Evolutionary conservation across 1,140 invertebrate genomes (phyloP), one percentile per base, ranked within the genome.

Genomic region (Hylyphantes graminicola): DNA sequence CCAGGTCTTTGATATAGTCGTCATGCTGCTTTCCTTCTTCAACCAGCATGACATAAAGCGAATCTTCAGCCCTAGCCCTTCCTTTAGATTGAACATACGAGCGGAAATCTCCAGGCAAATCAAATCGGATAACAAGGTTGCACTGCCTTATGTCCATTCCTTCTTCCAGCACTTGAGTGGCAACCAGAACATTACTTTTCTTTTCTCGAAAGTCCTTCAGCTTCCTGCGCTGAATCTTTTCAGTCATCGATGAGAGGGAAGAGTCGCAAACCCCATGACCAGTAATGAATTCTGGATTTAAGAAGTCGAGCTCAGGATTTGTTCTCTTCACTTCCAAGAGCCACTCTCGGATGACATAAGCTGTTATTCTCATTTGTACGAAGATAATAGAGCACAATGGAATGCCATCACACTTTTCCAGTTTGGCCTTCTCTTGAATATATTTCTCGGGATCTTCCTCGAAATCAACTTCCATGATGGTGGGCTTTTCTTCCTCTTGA

Each of bases 171-270:
- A 96, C 92, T 79, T 92, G 92, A 51, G 95, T 95, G 0, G 96
- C 94, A 70, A 99, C 92, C 21, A 99, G 91, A n/a, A 99, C 90
- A 91, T 99, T 99, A 87, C 96, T 95, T 88, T 98, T 85, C 85
- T 89, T 89, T 57, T 89, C 88, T 88, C 90, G 35, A 72, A 85
- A 87, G 15, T 64, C 48, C 9, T 67, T 59, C 15, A 87, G 9
- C 11, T 82, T 77, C 12, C 21, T 78, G 21, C 54, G 55, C 48
- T 85, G 86, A 11, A 73, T 50, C 53, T 86, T 80, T 12, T 67
- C 76, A 5, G 86, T 75, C 70, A 86, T 85, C 9, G 68, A 63
- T 19, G 67, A 59, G 13, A 67, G n/a, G 21, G 7, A 10, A 50
- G 19, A 3, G 6, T 54, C 21, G 8, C 53, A 53, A 15, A 15